Evolutionary conservation across 1,140 invertebrate genomes (phyloP).

Genomic region (Drosophila equinoxialis): DNA sequence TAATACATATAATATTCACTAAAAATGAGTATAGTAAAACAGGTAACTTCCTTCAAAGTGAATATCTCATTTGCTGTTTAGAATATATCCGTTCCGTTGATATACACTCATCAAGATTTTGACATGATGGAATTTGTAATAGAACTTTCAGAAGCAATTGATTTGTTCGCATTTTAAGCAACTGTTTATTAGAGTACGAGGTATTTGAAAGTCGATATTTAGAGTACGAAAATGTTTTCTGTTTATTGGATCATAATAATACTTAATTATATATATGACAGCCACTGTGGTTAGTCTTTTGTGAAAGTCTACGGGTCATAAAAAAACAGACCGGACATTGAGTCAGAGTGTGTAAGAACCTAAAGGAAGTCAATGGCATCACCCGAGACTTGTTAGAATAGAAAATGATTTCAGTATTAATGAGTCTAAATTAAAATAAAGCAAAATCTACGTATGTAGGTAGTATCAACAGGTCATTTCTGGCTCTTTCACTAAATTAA

Average conservation of each 20-base stretch:
- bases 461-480: constrained; percentile 2
- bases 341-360: constrained; percentile 20
- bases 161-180: too few relatives aligned
- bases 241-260: constrained; percentile 11
- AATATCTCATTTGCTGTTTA: too few relatives aligned
- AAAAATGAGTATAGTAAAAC: too few relatives aligned
- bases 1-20: too few relatives aligned
- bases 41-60: too few relatives aligned
- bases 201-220: too few relatives aligned
- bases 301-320: constrained; percentile 5
- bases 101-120: too few relatives aligned
- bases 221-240: background rate
- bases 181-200: too few relatives aligned
- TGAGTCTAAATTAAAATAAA: background rate
- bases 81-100: too few relatives aligned
- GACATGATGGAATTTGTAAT: too few relatives aligned
- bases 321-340: constrained; percentile 21
- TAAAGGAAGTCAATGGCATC: constrained; percentile 13
- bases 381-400: background rate
- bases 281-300: constrained; percentile 10
- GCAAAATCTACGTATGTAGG: background rate
- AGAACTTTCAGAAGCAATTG: too few relatives aligned
- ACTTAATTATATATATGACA: constrained; percentile 26
- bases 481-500: constrained; percentile 7
- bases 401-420: background rate